phyloP scores from a whole-genome alignment of 2,888 invertebrate species.

The Allygus modestus region DNA sequence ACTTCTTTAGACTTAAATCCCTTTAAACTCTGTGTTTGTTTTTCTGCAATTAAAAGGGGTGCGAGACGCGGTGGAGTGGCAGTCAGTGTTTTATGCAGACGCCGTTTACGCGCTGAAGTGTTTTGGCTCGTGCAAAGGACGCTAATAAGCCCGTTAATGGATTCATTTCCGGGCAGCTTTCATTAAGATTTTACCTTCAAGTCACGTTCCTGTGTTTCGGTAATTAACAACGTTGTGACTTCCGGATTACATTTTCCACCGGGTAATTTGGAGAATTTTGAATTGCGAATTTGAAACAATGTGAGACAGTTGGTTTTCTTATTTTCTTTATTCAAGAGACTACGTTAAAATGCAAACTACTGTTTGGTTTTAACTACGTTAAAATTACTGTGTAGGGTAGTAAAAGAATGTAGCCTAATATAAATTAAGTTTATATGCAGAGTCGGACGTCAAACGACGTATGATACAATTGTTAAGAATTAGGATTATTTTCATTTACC shows the following conservation, averaged over 20 bases:
- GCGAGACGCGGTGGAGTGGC: too few relatives aligned
- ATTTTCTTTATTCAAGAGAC: too few relatives aligned
- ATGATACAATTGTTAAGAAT: too few relatives aligned
- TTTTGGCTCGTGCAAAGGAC: neutral
- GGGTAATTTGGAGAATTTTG: neutral
- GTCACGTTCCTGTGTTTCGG: neutral
- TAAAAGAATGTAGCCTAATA: too few relatives aligned
- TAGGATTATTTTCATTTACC: too few relatives aligned
- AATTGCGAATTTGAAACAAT: too few relatives aligned
- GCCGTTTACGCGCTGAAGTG: constrained; percentile 20
- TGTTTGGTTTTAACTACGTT: too few relatives aligned
- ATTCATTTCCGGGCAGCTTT: constrained; percentile 29
- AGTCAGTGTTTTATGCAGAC: constrained; percentile 32
- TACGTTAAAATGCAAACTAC: too few relatives aligned
- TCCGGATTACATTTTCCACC: neutral
- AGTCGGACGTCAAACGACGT: too few relatives aligned
- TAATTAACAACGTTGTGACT: constrained; percentile 13
- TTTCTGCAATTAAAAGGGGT: constrained; percentile 26
- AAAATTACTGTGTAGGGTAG: too few relatives aligned
- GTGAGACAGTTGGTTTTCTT: too few relatives aligned
- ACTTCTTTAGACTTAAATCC: neutral
- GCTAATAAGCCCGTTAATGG: constrained; percentile 26
- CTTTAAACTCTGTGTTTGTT: constrained; percentile 16
- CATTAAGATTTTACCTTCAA: neutral
- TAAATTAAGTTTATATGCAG: too few relatives aligned